Conservation (phyloP, 2,797 vertebrate species). For the Dendrocincla tyrannina region DNA sequence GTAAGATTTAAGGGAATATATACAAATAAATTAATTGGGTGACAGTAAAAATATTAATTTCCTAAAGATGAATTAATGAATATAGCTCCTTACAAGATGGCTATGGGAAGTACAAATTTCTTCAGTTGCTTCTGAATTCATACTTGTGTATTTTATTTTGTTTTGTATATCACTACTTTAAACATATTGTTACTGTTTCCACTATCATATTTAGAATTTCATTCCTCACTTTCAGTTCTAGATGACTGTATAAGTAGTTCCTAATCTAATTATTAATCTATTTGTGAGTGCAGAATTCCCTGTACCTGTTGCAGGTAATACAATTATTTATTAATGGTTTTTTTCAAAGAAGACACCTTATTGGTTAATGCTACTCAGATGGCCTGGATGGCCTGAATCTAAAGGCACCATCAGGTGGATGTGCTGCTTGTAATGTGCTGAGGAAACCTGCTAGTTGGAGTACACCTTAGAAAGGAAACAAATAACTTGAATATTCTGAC, state of each 20-base stretch:
- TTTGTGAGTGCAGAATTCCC: not conserved
- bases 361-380: not conserved
- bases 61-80: not conserved
- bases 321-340: not conserved
- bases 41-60: not conserved
- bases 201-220: not conserved
- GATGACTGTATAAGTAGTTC: not conserved
- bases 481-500: not conserved
- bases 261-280: not conserved
- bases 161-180: not conserved
- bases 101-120: not conserved
- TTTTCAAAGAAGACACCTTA: not conserved
- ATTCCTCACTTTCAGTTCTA: not conserved
- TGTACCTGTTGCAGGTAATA: not conserved
- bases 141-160: not conserved
- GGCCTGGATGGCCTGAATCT: not conserved
- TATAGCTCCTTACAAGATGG: not conserved
- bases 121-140: not conserved
- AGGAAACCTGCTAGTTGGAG: not conserved
- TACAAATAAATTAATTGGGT: not conserved
- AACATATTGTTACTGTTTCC: not conserved
- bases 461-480: not conserved
- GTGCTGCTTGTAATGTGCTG: not conserved
- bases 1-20: not conserved
- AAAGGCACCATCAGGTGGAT: not conserved